Conservation (phyloP, 2,797 vertebrate genomes). For the Poecilia picta region DNA sequence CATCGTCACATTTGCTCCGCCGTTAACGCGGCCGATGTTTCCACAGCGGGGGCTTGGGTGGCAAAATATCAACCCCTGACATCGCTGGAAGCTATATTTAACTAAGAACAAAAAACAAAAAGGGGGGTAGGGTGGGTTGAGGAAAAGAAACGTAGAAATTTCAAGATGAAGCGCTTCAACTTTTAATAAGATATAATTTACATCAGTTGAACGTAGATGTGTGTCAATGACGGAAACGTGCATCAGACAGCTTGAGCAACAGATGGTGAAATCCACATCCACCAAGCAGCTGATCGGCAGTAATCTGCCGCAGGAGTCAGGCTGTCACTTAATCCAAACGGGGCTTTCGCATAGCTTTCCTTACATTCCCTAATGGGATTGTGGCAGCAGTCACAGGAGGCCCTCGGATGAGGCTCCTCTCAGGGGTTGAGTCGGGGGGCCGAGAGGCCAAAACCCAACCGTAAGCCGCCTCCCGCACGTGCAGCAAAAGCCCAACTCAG, state of each 20-base stretch:
- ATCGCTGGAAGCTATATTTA: not conserved
- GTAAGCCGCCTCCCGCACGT: constrained; percentile 40
- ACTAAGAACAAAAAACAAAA: too few species aligned
- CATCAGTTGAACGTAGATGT: not conserved
- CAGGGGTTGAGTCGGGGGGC: not conserved
- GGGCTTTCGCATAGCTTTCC: constrained; percentile 30
- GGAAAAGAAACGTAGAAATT: not conserved
- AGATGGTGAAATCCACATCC: constrained; percentile 51
- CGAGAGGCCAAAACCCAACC: constrained; percentile 40
- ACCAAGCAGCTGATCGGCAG: constrained; percentile 30
- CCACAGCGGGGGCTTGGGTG: constrained; percentile 4
- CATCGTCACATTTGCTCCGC: constrained; percentile 29
- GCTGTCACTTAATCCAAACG: constrained; percentile 63
- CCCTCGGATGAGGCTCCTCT: constrained; percentile 22
- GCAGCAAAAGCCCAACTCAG: constrained; percentile 14
- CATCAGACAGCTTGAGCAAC: constrained; percentile 39
- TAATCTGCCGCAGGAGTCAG: constrained; percentile 60
- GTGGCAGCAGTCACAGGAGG: constrained; percentile 18
- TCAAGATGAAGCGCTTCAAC: not conserved
- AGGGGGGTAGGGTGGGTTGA: too few species aligned
- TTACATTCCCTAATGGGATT: constrained; percentile 66
- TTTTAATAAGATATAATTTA: not conserved
- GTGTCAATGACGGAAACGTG: not conserved
- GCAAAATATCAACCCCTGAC: constrained; percentile 5
- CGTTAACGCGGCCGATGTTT: constrained; percentile 3